Evolutionary conservation across 1,140 invertebrate genomes (phyloP).

Genomic region (Heliconius melpomene): DNA sequence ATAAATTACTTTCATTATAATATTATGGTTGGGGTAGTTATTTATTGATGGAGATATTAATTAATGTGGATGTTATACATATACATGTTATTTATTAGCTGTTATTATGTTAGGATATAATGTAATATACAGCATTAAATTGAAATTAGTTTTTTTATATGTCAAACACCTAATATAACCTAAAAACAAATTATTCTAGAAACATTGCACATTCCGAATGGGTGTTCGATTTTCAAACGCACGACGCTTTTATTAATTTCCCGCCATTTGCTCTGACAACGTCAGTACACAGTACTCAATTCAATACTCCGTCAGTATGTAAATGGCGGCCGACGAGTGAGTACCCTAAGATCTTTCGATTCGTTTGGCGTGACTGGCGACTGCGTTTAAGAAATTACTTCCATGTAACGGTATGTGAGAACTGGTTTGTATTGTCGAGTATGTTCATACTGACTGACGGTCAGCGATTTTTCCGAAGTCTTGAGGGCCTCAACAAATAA

Average conservation of each 20-base stretch:
- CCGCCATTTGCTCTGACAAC: slow-evolving; percentile 40
- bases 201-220: slow-evolving; percentile 30
- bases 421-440: slow-evolving; percentile 69
- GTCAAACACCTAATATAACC: not conserved
- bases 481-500: slow-evolving; percentile 43
- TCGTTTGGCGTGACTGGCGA: slow-evolving; percentile 61
- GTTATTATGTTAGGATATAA: not conserved
- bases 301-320: slow-evolving; percentile 31
- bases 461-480: slow-evolving; percentile 65
- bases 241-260: slow-evolving; percentile 45
- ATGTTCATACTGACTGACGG: slow-evolving; percentile 50
- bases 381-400: slow-evolving; percentile 70
- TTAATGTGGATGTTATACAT: not conserved
- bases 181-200: slow-evolving; percentile 1
- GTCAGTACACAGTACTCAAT: slow-evolving; percentile 12
- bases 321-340: slow-evolving; percentile 49
- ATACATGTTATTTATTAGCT: not conserved
- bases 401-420: slow-evolving; percentile 68
- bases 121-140: no score
- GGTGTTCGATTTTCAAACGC: slow-evolving; percentile 42
- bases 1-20: slow-evolving; percentile 30
- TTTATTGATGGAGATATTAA: not conserved
- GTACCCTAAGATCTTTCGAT: slow-evolving; percentile 50
- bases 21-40: not conserved
- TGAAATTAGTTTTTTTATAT: no score